Evolutionary conservation across 2,888 invertebrate genomes (phyloP), one percentile per base, ranked within the genome.

Genomic region (Phania funesta): DNA sequence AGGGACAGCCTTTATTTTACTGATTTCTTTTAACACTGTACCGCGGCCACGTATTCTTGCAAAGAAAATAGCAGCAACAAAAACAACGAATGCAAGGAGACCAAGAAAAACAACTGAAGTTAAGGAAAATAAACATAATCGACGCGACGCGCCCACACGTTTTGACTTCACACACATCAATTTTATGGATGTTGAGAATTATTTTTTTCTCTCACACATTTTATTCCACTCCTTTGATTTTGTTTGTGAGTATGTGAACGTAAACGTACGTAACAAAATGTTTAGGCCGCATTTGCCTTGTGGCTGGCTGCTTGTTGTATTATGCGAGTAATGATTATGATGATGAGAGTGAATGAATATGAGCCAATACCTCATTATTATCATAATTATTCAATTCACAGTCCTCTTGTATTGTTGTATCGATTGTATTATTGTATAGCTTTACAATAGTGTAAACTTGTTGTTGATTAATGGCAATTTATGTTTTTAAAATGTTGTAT

Each of bases 71-170:
- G 3, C 20, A 54, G 26, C 41, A 32, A 18, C 44, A 29, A 41
- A 0, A 35, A 32, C 11, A 2, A 50, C 52, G 18, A 29, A 20
- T 6, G 8, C 64, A 67, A 48, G 32, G 32, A 32, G 9, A 60
- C 3, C 9, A 64, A 78, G 65, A 65, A 71, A 78, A 71, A 65
- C 58, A 41, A 38, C 56, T 52, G n/a, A 76, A 76, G 70, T 76
- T 76, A 70, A 76, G 56, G 58, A 80, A 80, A 80, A 75, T 70
- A 64, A 75, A 70, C 56, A 75, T 76, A 80, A 80, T 70, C 64
- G 62, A 75, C 41, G 41, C 24, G 76, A 70, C 76, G 76, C 80
- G 80, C 80, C 80, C 80, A 76, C 80, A 64, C 68, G 77, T 74
- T 62, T 79, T 50, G 26, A 74, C 74, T 74, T 46, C 35, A 46